Conservation (phyloP, 2,888 invertebrate genomes). For the Tanypteryx hageni region DNA sequence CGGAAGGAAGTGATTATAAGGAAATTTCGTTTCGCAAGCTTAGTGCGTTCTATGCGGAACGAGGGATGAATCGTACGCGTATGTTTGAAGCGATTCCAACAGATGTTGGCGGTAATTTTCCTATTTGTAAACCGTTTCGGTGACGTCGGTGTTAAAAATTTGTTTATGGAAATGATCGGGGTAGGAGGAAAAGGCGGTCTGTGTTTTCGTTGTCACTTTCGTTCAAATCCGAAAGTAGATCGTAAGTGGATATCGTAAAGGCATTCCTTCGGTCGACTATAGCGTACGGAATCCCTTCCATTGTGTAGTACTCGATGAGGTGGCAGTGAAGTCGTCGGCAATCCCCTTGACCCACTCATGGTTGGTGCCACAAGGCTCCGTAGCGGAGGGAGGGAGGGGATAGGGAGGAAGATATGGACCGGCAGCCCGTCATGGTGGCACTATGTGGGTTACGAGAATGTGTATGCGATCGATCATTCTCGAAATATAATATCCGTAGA, state of each 20-base stretch:
- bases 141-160: not conserved
- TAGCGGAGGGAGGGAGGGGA: not conserved
- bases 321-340: conserved; percentile 41
- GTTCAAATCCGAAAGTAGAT: conserved; percentile 52
- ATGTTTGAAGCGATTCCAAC: not conserved
- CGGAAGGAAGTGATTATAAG: not conserved
- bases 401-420: not conserved
- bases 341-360: conserved; percentile 52
- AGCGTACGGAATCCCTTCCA: conserved; percentile 46
- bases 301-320: conserved; percentile 47
- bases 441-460: conserved; percentile 51
- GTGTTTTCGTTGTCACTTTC: conserved; percentile 10
- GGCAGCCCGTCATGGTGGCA: conserved; percentile 44
- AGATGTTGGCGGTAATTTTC: not conserved
- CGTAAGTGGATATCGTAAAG: conserved; percentile 51
- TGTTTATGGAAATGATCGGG: not conserved
- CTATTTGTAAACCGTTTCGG: not conserved
- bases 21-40: not conserved
- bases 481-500: conserved; percentile 21
- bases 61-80: not conserved
- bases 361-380: conserved; percentile 38
- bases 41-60: not conserved
- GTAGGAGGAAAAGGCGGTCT: not conserved
- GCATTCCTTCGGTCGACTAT: conserved; percentile 18
- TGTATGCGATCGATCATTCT: conserved; percentile 28